Percentiles rank a stretch among this genome's conserved stretches.
phyloP scores from a whole-genome alignment of 1,140 invertebrate species.

The Achatina immaculata region DNA sequence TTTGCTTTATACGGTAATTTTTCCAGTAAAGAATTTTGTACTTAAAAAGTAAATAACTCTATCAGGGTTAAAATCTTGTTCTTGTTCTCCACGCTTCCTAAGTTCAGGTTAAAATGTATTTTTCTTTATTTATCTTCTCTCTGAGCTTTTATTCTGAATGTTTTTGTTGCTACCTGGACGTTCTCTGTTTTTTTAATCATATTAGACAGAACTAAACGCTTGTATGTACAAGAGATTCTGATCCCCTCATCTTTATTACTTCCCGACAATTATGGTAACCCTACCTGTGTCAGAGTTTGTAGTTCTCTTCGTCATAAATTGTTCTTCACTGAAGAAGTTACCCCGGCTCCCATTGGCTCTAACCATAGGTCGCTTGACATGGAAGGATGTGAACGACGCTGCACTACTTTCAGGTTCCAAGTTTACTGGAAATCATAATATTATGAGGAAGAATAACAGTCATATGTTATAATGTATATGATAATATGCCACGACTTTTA shows the following conservation, averaged over 20 bases:
- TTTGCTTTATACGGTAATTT: no score
- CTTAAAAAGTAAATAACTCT: no score
- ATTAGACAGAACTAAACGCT: not conserved
- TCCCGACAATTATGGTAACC: not conserved
- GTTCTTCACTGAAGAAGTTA: slow-evolving; percentile 2
- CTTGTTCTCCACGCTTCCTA: no score
- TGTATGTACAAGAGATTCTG: no score
- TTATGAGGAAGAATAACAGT: not conserved
- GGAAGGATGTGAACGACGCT: not conserved
- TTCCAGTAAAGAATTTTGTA: no score
- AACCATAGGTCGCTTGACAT: not conserved
- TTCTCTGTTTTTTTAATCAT: not conserved
- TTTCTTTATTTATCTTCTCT: not conserved
- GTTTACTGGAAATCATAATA: not conserved
- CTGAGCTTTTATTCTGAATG: not conserved
- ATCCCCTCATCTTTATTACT: no score
- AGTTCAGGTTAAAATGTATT: no score
- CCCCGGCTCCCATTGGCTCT: not conserved
- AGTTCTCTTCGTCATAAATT: not conserved
- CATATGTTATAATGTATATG: not conserved
- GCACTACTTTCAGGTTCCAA: not conserved
- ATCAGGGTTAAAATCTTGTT: no score
- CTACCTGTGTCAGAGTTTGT: not conserved
- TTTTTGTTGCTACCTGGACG: not conserved
- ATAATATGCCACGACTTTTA: not conserved